Evolutionary conservation across 2,888 invertebrate species (phyloP).

Genomic region (Ceramica pisi): DNA sequence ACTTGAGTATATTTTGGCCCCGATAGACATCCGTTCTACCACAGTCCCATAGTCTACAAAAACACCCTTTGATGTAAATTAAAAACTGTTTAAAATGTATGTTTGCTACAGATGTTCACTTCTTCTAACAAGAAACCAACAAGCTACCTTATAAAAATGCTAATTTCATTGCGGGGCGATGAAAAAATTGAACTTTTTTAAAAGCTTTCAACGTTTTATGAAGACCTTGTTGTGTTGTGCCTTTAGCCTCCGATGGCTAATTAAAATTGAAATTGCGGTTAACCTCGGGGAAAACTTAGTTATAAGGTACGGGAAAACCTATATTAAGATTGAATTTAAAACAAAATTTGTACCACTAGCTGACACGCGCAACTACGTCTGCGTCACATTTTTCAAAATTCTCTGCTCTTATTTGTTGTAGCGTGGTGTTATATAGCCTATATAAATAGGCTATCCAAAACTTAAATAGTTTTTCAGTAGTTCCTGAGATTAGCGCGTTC

Average conservation of each 20-base stretch:
- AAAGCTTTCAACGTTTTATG: constrained; percentile 38
- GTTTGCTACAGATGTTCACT: constrained; percentile 10
- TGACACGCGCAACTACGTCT: too few species aligned
- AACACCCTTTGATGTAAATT: background rate
- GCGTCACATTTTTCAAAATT: too few species aligned
- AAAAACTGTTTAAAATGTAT: constrained; percentile 3
- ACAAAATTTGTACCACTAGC: background rate
- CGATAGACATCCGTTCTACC: too few species aligned
- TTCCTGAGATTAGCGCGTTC: too few species aligned
- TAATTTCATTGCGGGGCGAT: constrained; percentile 41
- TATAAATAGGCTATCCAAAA: too few species aligned
- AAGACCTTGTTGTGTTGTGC: constrained; percentile 18
- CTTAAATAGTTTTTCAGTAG: too few species aligned
- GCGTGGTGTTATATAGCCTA: too few species aligned
- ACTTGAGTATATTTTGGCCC: too few species aligned
- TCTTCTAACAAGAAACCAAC: constrained; percentile 28
- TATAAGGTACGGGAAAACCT: constrained; percentile 38
- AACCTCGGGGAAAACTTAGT: constrained; percentile 24
- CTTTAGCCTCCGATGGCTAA: constrained; percentile 36
- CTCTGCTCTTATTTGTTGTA: too few species aligned
- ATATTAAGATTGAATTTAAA: constrained; percentile 18
- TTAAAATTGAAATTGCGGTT: constrained; percentile 55
- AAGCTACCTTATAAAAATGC: constrained; percentile 47
- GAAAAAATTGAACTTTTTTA: constrained; percentile 27
- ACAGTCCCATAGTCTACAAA: too few species aligned